Conservation (phyloP, 1,140 invertebrate species). For the Tetragnatha versicolor region DNA sequence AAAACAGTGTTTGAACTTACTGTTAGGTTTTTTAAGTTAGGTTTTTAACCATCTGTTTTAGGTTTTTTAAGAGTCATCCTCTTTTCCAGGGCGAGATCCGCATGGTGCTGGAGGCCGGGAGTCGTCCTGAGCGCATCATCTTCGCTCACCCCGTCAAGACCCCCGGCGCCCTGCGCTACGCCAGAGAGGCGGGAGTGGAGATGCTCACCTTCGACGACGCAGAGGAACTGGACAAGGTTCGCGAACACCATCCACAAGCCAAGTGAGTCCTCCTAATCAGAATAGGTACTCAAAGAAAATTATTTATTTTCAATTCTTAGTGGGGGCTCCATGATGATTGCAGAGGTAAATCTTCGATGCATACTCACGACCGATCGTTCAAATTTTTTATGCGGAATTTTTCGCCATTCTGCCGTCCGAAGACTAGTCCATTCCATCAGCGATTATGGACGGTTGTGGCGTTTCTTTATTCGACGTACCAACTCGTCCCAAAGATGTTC, state of each 20-base stretch:
- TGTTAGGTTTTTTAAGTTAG: background rate
- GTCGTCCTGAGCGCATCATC: conserved; percentile 83
- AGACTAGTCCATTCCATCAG: conserved; percentile 90
- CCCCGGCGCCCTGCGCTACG: conserved; percentile 90
- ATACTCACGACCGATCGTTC: background rate
- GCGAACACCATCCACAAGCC: conserved; percentile 79
- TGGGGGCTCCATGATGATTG: background rate
- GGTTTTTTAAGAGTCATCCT: background rate
- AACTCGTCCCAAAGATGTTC: too few relatives aligned
- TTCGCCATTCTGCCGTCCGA: conserved; percentile 57
- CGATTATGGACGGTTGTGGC: conserved; percentile 75
- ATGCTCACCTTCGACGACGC: conserved; percentile 96
- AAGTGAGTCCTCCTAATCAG: conserved; percentile 87
- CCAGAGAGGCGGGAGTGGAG: conserved; percentile 76
- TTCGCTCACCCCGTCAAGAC: conserved; percentile 98
- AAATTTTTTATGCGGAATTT: background rate
- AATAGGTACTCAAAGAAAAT: too few relatives aligned
- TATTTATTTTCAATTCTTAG: conserved; percentile 23
- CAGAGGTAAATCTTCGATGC: background rate
- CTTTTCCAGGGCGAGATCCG: conserved; percentile 78
- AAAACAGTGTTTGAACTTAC: too few relatives aligned
- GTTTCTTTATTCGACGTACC: too few relatives aligned
- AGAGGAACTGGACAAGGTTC: conserved; percentile 90
- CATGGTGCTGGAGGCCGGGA: conserved; percentile 80
- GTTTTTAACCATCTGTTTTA: background rate